These are phyloP conservation scores for Ophonus ardosiacus DNA, from an alignment of 2,888 invertebrate genomes.

Conservation along the genomic window DNA sequence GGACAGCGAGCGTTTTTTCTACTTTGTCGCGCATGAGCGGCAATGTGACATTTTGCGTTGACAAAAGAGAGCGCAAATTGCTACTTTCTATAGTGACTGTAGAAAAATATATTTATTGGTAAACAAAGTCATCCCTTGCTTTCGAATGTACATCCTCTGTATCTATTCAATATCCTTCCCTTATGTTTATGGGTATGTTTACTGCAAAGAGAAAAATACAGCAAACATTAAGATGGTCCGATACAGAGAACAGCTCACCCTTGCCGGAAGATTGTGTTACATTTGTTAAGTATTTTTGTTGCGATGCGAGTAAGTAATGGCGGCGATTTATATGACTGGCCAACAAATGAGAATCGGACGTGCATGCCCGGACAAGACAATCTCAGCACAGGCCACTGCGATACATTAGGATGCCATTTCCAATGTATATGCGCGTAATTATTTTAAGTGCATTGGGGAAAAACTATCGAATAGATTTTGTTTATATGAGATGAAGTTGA, in stretches of 20 bases:
- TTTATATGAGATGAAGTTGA: slow-evolving; percentile 4
- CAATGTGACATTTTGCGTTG: no score
- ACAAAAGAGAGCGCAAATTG: no score
- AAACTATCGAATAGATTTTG: slow-evolving; percentile 13
- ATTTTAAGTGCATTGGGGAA: slow-evolving; percentile 39
- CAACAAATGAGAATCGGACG: slow-evolving; percentile 60
- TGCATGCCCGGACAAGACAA: slow-evolving; percentile 22
- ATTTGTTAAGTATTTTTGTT: slow-evolving; percentile 60
- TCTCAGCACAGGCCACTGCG: slow-evolving; percentile 17
- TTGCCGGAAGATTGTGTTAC: slow-evolving; percentile 55
- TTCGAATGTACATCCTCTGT: neutral
- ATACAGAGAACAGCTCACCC: neutral
- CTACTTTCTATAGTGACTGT: no score
- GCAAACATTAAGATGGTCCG: slow-evolving; percentile 46
- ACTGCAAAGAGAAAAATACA: slow-evolving; percentile 46
- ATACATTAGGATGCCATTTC: slow-evolving; percentile 50
- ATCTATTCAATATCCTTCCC: neutral
- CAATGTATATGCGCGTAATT: slow-evolving; percentile 39
- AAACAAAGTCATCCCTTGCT: neutral
- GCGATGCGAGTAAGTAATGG: slow-evolving; percentile 50
- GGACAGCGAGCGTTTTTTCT: no score
- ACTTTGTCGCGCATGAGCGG: no score
- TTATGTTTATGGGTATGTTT: slow-evolving; percentile 47
- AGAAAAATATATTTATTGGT: neutral
- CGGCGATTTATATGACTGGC: slow-evolving; percentile 51